Evolutionary conservation across 2,888 invertebrate species (phyloP), one percentile per base, ranked within the genome.

Genomic region (Hemithea aestivaria): DNA sequence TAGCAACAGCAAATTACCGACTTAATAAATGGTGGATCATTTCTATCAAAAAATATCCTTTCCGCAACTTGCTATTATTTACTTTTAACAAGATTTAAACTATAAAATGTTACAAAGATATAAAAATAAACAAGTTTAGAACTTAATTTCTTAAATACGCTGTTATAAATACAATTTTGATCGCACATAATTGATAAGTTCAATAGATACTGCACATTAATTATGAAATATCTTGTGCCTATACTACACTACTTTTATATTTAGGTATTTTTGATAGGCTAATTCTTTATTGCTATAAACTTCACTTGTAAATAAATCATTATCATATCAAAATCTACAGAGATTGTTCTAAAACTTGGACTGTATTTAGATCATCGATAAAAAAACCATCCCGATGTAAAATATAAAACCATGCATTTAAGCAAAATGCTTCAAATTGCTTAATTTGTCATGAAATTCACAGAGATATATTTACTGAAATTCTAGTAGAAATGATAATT

Each of bases 211-310:
- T 73, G 81, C 82, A 82, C 53, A 44, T 69, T 73, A 58, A 74
- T 73, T 75, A 75, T 76, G 72, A 72, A 69, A 74, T 79, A 82
- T 79, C 81, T 81, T 68, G 85, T 85, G 85, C 85, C 85, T 85
- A 79, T 77, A 80, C 67, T 65, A 66, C 68, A 80, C 67, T 65
- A 66, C 68, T 72, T 81, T 81, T 76, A 73, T 75, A 81, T 73
- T 58, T 74, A 81, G 70, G 62, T 72, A 72, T 71, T 73, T 65
- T 74, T 72, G 52, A 70, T 73, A 76, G 63, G 53, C 52, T 71
- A 69, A 65, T 59, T 72, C 58, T 51, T 33, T n/a, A 33, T 36
- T 27, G 33, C 29, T 26, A 7, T 41, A 41, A 41, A 33, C 36
- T 35, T 54, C 64, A 65, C 55, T 22, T 74, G 71, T 71, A 70